A percentile compares a stretch with the other conserved stretches of the same genome.
Conservation (phyloP, 2,888 invertebrate genomes). For the Vanessa cardui region DNA sequence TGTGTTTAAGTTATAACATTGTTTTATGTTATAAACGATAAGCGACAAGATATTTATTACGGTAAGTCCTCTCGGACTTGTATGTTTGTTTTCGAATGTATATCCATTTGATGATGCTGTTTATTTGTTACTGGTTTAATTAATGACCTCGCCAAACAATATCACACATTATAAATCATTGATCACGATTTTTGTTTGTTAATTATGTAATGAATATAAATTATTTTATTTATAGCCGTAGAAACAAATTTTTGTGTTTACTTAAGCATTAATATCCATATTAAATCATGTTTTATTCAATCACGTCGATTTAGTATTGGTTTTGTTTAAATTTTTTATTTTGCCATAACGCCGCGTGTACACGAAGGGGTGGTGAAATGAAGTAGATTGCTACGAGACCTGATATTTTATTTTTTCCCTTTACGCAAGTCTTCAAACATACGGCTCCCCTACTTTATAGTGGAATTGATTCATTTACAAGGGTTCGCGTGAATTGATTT, state of each 20-base stretch:
- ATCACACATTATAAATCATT: no score
- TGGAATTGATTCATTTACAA: slow-evolving; percentile 31
- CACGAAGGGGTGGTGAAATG: slow-evolving; percentile 62
- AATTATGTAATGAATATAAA: no score
- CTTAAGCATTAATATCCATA: slow-evolving; percentile 37
- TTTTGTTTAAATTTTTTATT: slow-evolving; percentile 55
- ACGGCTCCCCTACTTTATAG: slow-evolving; percentile 34
- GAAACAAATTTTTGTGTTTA: neutral
- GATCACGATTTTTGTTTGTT: no score
- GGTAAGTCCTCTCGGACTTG: neutral
- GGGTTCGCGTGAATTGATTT: slow-evolving; percentile 39
- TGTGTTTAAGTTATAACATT: slow-evolving; percentile 34
- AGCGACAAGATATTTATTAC: neutral
- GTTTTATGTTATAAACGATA: neutral
- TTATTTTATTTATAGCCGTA: no score
- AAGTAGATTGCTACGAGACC: slow-evolving; percentile 50
- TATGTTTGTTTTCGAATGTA: no score
- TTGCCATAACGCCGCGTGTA: slow-evolving; percentile 53
- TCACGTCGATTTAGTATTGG: slow-evolving; percentile 50
- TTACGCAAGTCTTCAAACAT: slow-evolving; percentile 43
- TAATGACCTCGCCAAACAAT: no score
- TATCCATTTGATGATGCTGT: no score
- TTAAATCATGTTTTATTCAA: slow-evolving; percentile 47
- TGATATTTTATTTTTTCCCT: slow-evolving; percentile 51
- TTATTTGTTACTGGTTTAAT: no score